A percentile compares a stretch with the other conserved stretches of the same genome.
These are phyloP conservation scores for Anthoscopus minutus DNA, from an alignment of 2,113 vertebrate species.

Conservation along the genomic window DNA sequence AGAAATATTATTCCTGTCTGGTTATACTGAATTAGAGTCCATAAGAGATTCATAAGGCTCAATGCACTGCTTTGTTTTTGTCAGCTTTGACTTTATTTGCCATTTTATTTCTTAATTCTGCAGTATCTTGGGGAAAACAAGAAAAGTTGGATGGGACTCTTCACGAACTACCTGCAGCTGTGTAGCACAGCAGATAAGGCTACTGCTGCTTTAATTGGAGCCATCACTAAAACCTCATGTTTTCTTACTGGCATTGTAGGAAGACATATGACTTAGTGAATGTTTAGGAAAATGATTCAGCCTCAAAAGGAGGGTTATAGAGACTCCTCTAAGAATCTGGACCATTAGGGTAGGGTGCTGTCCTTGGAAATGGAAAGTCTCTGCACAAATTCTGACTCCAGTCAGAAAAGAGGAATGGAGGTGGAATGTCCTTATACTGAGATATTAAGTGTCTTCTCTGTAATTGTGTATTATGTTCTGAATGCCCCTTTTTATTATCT, in stretches of 20 bases:
- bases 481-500: background rate
- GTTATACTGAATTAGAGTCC: background rate
- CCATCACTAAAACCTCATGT: fast-evolving
- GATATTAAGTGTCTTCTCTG: background rate
- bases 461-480: background rate
- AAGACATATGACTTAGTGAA: background rate
- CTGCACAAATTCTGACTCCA: background rate
- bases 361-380: background rate
- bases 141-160: background rate
- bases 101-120: background rate
- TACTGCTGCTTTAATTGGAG: background rate
- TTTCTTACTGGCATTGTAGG: background rate
- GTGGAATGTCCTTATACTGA: background rate
- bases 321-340: background rate
- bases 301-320: background rate
- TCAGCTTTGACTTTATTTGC: background rate
- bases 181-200: background rate
- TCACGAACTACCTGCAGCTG: background rate
- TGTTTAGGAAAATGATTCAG: background rate
- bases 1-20: background rate
- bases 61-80: background rate
- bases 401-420: background rate
- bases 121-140: background rate
- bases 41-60: background rate
- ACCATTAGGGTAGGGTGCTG: background rate